Conservation (phyloP, 2,888 invertebrate species). For the Anaspis maculata region DNA sequence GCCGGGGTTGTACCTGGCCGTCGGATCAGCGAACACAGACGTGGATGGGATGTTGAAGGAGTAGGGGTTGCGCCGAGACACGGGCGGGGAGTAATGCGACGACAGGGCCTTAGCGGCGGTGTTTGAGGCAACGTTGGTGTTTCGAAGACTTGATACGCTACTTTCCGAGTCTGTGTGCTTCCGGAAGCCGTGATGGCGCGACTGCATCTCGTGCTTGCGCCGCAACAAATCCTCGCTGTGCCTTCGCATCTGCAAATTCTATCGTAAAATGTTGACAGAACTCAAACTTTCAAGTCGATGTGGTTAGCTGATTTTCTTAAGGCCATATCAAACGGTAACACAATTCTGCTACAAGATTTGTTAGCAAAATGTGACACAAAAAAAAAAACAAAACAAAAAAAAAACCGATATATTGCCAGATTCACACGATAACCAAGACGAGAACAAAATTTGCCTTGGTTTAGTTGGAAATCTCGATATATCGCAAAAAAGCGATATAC, state of each 20-base stretch:
- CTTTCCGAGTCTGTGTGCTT: conserved; percentile 32
- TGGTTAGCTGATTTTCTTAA: too few species aligned
- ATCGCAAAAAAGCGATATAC: too few species aligned
- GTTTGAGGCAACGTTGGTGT: conserved; percentile 30
- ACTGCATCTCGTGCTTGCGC: conserved; percentile 45
- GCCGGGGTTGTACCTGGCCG: conserved; percentile 27
- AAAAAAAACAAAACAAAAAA: too few species aligned
- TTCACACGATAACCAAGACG: too few species aligned
- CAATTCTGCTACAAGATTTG: background rate
- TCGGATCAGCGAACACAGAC: conserved; percentile 34
- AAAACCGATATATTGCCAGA: too few species aligned
- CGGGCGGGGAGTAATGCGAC: conserved; percentile 42
- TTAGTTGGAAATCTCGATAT: too few species aligned
- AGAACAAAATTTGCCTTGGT: too few species aligned
- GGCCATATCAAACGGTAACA: background rate
- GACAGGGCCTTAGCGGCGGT: conserved; percentile 40
- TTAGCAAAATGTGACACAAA: too few species aligned
- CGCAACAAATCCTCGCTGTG: conserved; percentile 45
- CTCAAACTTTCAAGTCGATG: too few species aligned
- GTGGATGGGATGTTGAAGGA: conserved; percentile 44
- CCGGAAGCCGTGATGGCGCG: conserved; percentile 42
- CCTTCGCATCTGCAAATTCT: conserved; percentile 46
- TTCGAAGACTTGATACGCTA: conserved; percentile 26
- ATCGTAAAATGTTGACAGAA: too few species aligned
- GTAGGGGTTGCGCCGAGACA: conserved; percentile 32